Conservation (phyloP, 2,113 vertebrate species). For the Bubo bubo region DNA sequence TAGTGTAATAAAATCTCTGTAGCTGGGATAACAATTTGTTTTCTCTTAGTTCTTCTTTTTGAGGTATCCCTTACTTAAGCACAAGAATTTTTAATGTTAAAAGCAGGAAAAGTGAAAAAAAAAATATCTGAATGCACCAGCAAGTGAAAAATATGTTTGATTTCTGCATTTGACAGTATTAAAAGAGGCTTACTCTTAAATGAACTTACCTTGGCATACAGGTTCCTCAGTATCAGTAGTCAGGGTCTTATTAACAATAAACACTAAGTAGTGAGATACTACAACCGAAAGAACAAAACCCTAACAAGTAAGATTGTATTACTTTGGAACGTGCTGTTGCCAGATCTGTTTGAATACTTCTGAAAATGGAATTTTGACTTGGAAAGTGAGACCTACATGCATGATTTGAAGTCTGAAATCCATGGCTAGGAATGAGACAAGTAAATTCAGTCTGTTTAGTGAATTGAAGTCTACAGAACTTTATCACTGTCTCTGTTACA, state of each 20-base stretch:
- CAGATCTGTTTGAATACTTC: neutral
- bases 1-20: neutral
- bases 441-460: neutral
- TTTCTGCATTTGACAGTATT: neutral
- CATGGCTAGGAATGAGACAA: neutral
- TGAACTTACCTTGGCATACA: neutral
- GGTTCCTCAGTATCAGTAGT: neutral
- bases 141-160: neutral
- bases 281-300: neutral
- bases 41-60: neutral
- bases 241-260: neutral
- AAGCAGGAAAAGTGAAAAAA: neutral
- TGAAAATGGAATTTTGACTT: neutral
- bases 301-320: neutral
- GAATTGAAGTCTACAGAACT: neutral
- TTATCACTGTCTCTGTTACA: neutral
- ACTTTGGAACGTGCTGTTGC: neutral
- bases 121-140: neutral
- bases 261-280: neutral
- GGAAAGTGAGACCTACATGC: neutral
- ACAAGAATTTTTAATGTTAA: neutral
- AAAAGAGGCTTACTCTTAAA: neutral
- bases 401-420: slow-evolving; percentile 16
- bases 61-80: neutral
- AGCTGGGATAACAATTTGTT: neutral